Conservation (phyloP, 2,888 invertebrate species). For the Campopleginae sp. region DNA sequence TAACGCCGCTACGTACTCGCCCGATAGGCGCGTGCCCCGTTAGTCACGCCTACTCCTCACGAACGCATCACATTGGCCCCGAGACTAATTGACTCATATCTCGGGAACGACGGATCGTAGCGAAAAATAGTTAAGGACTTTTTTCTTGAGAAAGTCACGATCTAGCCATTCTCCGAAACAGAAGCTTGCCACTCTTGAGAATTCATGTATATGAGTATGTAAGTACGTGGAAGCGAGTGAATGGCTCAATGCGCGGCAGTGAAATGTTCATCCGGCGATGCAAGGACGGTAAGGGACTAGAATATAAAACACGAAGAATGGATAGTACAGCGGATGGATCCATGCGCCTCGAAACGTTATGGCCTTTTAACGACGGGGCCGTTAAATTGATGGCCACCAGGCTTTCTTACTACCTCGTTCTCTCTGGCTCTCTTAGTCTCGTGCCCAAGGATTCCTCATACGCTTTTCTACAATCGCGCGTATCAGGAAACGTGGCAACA, state of each 20-base stretch:
- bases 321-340: conserved; percentile 55
- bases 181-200: background rate
- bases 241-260: conserved; percentile 18
- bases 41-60: background rate
- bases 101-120: conserved; percentile 1
- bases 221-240: conserved; percentile 11
- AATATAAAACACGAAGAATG: conserved; percentile 34
- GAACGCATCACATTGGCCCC: background rate
- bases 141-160: background rate
- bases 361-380: conserved; percentile 67
- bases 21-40: background rate
- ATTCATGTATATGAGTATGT: background rate
- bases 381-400: conserved; percentile 60
- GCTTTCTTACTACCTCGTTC: background rate
- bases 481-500: conserved; percentile 17
- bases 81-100: background rate
- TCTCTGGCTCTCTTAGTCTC: background rate
- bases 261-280: conserved; percentile 27
- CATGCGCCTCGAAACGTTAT: conserved; percentile 52
- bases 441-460: background rate
- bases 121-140: conserved; percentile 12
- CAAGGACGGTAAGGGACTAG: conserved; percentile 6
- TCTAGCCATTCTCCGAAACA: background rate
- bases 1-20: background rate
- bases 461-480: conserved; percentile 11